phyloP scores from a whole-genome alignment of 2,113 vertebrate genomes.

The Maccullochella peelii region DNA sequence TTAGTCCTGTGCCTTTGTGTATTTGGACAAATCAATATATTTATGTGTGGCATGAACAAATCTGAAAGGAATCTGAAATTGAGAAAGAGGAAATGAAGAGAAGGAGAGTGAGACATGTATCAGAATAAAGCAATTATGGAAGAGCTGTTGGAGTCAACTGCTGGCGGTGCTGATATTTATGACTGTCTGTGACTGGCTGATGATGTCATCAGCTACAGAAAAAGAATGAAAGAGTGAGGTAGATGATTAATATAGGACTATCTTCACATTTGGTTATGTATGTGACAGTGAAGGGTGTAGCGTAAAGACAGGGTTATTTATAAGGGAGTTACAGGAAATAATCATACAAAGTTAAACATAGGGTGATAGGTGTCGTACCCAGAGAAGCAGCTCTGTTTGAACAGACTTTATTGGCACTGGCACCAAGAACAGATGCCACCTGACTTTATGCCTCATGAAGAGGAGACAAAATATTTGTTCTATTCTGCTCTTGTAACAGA shows the following conservation, averaged over 20 bases:
- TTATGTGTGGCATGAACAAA: neutral
- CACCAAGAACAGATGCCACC: neutral
- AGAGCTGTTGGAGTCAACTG: neutral
- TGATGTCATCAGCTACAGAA: neutral
- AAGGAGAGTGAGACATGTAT: neutral
- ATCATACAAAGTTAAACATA: neutral
- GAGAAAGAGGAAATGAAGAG: neutral
- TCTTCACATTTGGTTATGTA: neutral
- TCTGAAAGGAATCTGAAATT: neutral
- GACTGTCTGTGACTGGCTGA: neutral
- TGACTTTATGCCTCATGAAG: neutral
- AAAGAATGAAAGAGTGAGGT: neutral
- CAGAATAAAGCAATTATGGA: neutral
- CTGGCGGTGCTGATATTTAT: constrained; percentile 2
- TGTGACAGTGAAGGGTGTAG: neutral
- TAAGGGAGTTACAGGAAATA: neutral
- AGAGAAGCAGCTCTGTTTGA: neutral
- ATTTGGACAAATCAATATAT: neutral
- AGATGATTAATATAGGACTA: neutral
- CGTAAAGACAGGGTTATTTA: neutral
- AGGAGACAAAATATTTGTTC: neutral
- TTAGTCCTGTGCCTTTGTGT: neutral
- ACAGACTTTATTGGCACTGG: neutral
- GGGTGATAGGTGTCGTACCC: neutral
- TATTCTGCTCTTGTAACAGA: constrained; percentile 5